Percentiles rank a stretch among this genome's conserved stretches.
phyloP scores from a whole-genome alignment of 2,888 invertebrate species.

The Caenorhabditis sp. region DNA sequence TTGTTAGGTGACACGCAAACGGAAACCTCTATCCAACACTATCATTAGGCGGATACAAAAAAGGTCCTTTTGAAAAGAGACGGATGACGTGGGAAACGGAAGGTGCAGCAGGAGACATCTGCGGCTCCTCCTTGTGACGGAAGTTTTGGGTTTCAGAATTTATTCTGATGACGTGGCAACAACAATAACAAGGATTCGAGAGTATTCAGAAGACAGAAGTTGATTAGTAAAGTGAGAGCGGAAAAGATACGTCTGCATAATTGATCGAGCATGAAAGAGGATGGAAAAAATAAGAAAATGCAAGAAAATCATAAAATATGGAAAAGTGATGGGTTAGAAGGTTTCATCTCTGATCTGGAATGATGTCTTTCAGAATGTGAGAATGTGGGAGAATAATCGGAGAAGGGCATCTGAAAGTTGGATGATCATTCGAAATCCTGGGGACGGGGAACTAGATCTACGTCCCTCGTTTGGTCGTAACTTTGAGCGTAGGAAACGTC shows the following conservation, averaged over 20 bases:
- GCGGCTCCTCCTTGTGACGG: conserved; percentile 24
- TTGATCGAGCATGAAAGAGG: conserved; percentile 15
- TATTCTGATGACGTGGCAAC: conserved; percentile 23
- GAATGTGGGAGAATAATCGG: conserved; percentile 3
- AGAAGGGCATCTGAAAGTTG: background rate
- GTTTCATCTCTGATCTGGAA: conserved; percentile 20
- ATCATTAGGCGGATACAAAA: conserved; percentile 20
- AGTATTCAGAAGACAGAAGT: background rate
- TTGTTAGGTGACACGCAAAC: conserved; percentile 45
- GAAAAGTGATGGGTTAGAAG: conserved; percentile 2
- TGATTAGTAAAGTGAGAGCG: conserved; percentile 47
- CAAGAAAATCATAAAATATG: conserved; percentile 17
- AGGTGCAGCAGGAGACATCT: conserved; percentile 33
- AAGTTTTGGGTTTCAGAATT: background rate
- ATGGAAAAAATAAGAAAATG: background rate
- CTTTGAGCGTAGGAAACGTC: too few relatives aligned
- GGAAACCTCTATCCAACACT: conserved; percentile 15
- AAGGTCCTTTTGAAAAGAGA: conserved; percentile 19
- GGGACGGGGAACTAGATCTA: too few relatives aligned
- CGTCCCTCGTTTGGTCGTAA: too few relatives aligned
- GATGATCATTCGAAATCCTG: background rate
- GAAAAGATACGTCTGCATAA: conserved; percentile 47
- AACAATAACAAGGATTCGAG: conserved; percentile 12
- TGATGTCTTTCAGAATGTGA: conserved; percentile 11
- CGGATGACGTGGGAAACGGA: conserved; percentile 39